These are phyloP conservation scores for Varanus salvator DNA, from an alignment of 2,113 vertebrate species.

Conservation along the genomic window DNA sequence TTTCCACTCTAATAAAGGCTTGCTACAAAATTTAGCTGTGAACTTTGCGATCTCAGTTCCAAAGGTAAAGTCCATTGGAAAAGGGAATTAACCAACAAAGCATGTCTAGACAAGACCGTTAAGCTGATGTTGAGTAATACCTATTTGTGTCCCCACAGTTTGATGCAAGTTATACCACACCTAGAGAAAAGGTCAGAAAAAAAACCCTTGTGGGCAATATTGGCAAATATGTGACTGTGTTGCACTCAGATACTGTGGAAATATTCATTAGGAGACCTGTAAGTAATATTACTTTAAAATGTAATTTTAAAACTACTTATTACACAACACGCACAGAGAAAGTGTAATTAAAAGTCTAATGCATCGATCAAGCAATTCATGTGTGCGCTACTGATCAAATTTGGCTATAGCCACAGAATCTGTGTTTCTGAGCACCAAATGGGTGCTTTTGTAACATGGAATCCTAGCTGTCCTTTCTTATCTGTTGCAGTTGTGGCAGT, in stretches of 20 bases:
- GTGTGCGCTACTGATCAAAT: neutral
- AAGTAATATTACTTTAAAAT: neutral
- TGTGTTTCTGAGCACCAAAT: neutral
- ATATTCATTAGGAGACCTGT: neutral
- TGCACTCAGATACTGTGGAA: neutral
- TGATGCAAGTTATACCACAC: neutral
- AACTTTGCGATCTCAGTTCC: neutral
- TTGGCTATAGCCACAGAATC: neutral
- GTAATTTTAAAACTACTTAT: neutral
- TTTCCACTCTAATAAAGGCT: neutral
- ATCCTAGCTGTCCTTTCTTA: neutral
- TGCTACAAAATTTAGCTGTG: neutral
- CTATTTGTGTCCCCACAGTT: neutral
- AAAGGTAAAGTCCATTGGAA: neutral
- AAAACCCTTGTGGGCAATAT: neutral
- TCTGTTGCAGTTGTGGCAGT: neutral
- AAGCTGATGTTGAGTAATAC: neutral
- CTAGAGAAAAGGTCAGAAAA: slow-evolving; percentile 10
- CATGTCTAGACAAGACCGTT: slow-evolving; percentile 31
- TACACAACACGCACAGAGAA: neutral
- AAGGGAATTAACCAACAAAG: slow-evolving; percentile 11
- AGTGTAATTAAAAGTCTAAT: neutral
- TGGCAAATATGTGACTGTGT: slow-evolving; percentile 1
- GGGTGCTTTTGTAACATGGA: neutral
- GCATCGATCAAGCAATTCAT: neutral